Conservation (phyloP, 92 coral and sea anemone species). For the Desmophyllum pertusum region DNA sequence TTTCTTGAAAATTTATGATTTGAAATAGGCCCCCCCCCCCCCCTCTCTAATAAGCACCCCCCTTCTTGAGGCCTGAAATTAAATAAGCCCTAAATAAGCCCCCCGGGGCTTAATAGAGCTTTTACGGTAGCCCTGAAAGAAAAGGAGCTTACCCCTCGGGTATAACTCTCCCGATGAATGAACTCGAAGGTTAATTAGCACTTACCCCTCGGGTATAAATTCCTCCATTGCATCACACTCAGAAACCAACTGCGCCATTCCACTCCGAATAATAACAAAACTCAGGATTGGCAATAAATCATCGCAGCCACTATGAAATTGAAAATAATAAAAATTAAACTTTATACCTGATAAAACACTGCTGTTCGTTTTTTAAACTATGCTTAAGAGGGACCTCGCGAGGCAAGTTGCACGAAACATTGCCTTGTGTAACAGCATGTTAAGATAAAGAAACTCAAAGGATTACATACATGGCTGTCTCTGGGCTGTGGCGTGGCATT, state of each 20-base stretch:
- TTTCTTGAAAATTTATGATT: too few species aligned
- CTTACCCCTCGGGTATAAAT: constrained; percentile 95
- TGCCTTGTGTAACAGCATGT: too few species aligned
- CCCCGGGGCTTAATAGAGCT: too few species aligned
- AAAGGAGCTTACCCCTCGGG: constrained; percentile 10
- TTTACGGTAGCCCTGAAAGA: too few species aligned
- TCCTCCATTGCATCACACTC: constrained; percentile 98
- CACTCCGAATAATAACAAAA: constrained; percentile 86
- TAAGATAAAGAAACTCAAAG: too few species aligned
- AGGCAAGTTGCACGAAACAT: too few species aligned
- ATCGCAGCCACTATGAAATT: constrained; percentile 86
- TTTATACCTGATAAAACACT: neutral
- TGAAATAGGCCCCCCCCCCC: too few species aligned
- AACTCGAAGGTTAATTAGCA: neutral
- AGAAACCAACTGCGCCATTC: constrained; percentile 91
- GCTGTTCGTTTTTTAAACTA: too few species aligned
- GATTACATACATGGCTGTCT: constrained; percentile 88
- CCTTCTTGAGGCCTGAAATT: too few species aligned
- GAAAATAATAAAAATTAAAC: neutral
- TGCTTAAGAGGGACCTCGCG: too few species aligned
- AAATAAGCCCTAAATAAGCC: too few species aligned
- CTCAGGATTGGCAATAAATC: constrained; percentile 90
- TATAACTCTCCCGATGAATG: neutral
- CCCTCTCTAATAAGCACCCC: too few species aligned
- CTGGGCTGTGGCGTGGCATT: constrained; percentile 86